Percentiles rank a stretch among this genome's conserved stretches.
phyloP scores from a whole-genome alignment of 1,140 invertebrate species.

The Oedothorax gibbosus region DNA sequence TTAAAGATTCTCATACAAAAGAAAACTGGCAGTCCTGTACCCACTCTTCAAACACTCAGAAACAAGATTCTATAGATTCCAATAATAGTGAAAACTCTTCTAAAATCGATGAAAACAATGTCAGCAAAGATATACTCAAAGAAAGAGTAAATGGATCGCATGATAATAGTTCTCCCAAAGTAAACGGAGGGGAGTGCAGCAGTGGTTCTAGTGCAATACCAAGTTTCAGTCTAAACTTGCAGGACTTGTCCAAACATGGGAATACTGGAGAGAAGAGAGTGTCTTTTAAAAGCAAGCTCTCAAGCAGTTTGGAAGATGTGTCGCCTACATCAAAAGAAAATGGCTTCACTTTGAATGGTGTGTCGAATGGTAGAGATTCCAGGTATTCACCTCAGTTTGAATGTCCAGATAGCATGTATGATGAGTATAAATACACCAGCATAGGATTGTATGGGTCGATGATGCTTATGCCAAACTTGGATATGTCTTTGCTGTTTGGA shows the following conservation, averaged over 20 bases:
- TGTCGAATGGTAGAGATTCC: constrained; percentile 8
- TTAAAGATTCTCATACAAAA: constrained; percentile 44
- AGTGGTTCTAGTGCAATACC: constrained; percentile 12
- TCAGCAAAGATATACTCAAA: not conserved
- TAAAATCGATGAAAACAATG: not conserved
- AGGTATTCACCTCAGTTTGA: constrained; percentile 52
- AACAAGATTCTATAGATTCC: constrained; percentile 18
- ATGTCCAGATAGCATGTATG: constrained; percentile 48
- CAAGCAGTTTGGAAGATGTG: constrained; percentile 25
- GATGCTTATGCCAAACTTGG: constrained; percentile 57
- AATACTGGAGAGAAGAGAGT: constrained; percentile 45
- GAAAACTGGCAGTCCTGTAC: constrained; percentile 49
- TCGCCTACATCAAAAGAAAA: not conserved
- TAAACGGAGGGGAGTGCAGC: constrained; percentile 34
- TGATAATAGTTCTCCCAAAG: not conserved
- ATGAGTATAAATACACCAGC: constrained; percentile 49
- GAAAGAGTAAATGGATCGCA: not conserved
- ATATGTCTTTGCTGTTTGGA: constrained; percentile 53
- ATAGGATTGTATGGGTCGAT: constrained; percentile 51
- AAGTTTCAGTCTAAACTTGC: constrained; percentile 48
- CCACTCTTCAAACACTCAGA: not conserved
- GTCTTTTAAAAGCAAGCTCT: constrained; percentile 47
- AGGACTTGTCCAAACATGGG: constrained; percentile 36
- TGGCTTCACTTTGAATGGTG: constrained; percentile 18
- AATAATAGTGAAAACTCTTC: constrained; percentile 18